Base-by-base conservation (phyloP, 2,888 invertebrate species). In the Eulithis prunata region DNA sequence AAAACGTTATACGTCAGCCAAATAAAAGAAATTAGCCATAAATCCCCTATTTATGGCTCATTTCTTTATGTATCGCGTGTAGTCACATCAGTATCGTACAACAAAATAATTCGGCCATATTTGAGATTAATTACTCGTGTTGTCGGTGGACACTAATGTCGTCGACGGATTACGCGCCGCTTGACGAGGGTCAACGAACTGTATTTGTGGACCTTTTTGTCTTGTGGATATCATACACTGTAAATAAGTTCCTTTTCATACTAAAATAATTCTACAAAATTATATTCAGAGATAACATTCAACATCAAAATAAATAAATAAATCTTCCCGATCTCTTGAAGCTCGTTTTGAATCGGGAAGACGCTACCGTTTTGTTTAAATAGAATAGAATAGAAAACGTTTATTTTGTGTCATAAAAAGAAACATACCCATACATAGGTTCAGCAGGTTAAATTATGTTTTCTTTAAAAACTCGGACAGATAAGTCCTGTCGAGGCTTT, bases 111-210 rank as follows among this genome's bases (percentile, higher is more conserved):
- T 52, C 53, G 52, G 46, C 14, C 49, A 78, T 76, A 78, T 77
- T 78, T 65, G 69, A 78, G 77, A 80, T 80, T 81, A 82, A 85
- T 83, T 82, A 81, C 78, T 76, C 68, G 78, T 82, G 79, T 81
- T 77, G 83, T 81, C 80, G 83, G 78, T 80, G 80, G 80, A 80
- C 79, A 77, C 76, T 86, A 82, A 85, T 83, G 80, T 77, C 82
- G 84, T 84, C 81, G 75, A 71, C 78, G 77, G 79, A 81, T 83
- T 82, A 85, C 78, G 78, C 71, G 70, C 53, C 71, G 53, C 38
- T 38, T 85, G 87, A 87, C 77, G 80, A 86, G 86, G 87, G 87
- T 86, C 80, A 64, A 47, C 58, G 57, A 49, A 77, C 75, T 76
- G 65, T 73, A 68, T 85, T 85, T 85, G 80, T 81, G 79, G 78